Evolutionary conservation across 2,113 vertebrate species (phyloP).

Genomic region (Amphilophus citrinellus): DNA sequence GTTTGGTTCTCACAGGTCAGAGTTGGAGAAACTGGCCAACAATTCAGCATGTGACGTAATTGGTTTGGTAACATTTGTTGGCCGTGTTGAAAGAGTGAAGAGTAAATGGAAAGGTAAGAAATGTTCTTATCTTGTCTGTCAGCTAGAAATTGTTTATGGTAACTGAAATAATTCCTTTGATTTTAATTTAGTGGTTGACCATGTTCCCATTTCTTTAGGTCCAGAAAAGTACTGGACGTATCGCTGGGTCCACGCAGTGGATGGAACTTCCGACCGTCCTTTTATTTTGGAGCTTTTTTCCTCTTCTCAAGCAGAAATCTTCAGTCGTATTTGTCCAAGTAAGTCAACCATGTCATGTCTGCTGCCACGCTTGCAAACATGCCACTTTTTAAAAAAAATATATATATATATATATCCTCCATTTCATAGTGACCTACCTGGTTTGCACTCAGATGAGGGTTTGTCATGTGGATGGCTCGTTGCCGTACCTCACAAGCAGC

Average conservation of each 20-base stretch:
- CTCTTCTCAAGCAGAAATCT: slow-evolving; percentile 92
- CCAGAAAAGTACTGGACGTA: slow-evolving; percentile 91
- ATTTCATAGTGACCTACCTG: slow-evolving; percentile 82
- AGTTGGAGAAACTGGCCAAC: slow-evolving; percentile 82
- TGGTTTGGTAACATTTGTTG: slow-evolving; percentile 91
- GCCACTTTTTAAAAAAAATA: neutral
- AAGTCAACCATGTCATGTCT: slow-evolving; percentile 38
- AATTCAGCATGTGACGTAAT: slow-evolving; percentile 88
- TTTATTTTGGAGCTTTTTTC: slow-evolving; percentile 94
- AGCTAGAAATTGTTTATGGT: neutral
- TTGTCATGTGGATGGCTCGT: slow-evolving; percentile 75
- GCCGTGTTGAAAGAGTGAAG: slow-evolving; percentile 87
- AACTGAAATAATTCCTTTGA: neutral
- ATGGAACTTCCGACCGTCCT: slow-evolving; percentile 86
- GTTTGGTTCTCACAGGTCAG: slow-evolving; percentile 79
- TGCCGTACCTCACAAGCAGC: slow-evolving; percentile 89
- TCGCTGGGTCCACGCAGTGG: slow-evolving; percentile 90
- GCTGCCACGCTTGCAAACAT: neutral
- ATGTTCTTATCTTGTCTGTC: neutral
- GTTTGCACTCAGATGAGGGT: slow-evolving; percentile 95
- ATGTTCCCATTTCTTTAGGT: slow-evolving; percentile 66
- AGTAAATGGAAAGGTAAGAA: slow-evolving; percentile 82
- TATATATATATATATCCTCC: neutral
- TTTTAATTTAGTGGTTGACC: neutral
- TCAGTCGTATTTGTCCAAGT: slow-evolving; percentile 91